Evolutionary conservation across 2,113 vertebrate species (phyloP).

Genomic region (Clarias batrachus): DNA sequence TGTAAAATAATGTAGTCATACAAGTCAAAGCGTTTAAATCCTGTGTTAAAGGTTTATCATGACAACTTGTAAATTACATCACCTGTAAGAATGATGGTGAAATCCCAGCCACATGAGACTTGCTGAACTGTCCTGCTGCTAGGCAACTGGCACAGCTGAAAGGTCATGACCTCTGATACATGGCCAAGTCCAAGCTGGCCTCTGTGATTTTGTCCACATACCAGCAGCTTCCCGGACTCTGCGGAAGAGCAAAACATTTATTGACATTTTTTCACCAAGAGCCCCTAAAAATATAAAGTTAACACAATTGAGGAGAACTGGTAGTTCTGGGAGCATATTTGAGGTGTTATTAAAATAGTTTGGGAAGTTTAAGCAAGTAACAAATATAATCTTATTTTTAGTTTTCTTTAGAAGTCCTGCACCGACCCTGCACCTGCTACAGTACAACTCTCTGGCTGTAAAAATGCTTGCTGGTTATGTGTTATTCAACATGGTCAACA

Average conservation of each 20-base stretch:
- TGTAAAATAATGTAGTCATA: background rate
- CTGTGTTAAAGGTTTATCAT: background rate
- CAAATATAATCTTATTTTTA: background rate
- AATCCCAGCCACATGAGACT: conserved; percentile 93
- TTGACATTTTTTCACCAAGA: background rate
- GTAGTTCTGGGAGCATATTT: background rate
- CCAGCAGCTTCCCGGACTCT: conserved; percentile 80
- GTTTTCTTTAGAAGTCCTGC: background rate
- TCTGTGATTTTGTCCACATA: conserved; percentile 87
- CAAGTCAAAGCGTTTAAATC: background rate
- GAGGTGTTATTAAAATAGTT: background rate
- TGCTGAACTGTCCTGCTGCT: conserved; percentile 67
- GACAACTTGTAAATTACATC: conserved; percentile 46
- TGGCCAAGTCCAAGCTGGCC: conserved; percentile 88
- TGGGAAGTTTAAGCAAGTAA: background rate
- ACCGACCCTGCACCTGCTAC: background rate
- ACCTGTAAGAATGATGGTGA: conserved; percentile 86
- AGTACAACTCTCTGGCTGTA: background rate
- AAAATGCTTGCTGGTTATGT: background rate
- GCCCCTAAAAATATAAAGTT: background rate
- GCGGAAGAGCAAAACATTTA: conserved; percentile 33
- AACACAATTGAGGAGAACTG: background rate
- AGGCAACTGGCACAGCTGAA: conserved; percentile 73
- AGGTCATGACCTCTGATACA: conserved; percentile 70
- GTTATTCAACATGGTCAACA: background rate